Evolutionary conservation across 1,140 invertebrate species (phyloP), one percentile per base, ranked within the genome.

Genomic region (Drosophila pseudoobscura): DNA sequence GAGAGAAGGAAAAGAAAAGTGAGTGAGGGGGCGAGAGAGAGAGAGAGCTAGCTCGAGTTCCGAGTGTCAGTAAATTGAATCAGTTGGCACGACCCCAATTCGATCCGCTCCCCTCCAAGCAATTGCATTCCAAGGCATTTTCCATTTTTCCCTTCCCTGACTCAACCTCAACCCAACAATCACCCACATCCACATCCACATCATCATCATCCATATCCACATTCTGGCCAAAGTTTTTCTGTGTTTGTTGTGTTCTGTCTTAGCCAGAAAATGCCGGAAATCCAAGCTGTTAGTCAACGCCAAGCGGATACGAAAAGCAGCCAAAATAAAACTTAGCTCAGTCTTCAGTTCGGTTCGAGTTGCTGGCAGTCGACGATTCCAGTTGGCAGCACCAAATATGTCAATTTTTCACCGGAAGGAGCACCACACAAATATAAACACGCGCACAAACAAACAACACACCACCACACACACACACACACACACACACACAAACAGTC

Each of bases 281-380:
- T 72, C 68, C 69, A 87, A 85, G 73, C 79, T 78, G 79, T 80
- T 80, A 82, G 78, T 82, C 73, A 80, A 80, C 73, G 78, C 77
- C 78, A 80, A 65, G 51, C 80, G 80, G 80, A 83, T 79, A 71
- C 75, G 75, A 65, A 78, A 71, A 75, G 65, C 68, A 77, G 63
- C 62, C 78, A 58, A 69, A 74, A 74, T 64, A 66, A 76, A 76
- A 80, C 68, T 76, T 61, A 55, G 64, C 50, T 49, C 50, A 9
- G 8, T 3, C 31, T 11, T 11, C 31, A 22, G 31, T 26, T 61
- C 20, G 31, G 35, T 39, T 63, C 54, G 58, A 75, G 59, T 83
- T 74, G 79, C 59, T 43, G 66, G 71, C 52, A 80, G 31, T 31
- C 62, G 54, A 54, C 65, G 56, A 22, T 76, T 80, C 57, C 61